Base-by-base conservation (phyloP, 1,140 invertebrate genomes). In the Apis dorsata region DNA sequence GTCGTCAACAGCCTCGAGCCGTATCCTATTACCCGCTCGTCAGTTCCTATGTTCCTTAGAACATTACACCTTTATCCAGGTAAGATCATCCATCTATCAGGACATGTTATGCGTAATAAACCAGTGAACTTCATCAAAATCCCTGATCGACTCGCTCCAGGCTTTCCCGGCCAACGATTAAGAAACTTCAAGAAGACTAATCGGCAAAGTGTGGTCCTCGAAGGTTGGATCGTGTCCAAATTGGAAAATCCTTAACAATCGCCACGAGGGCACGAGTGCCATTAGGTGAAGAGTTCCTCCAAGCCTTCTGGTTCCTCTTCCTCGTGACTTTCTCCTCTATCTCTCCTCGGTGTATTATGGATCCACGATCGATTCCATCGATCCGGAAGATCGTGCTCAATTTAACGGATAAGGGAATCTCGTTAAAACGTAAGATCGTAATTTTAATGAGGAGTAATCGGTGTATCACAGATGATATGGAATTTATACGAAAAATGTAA, bases 101-200 rank as follows among this genome's bases (percentile, higher is more conserved):
- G 57, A 74, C 72, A 13, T 34, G 72, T 74, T 62, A 4, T 21
- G 72, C 72, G 72, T 62, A 74, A 74, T 59, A 49, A 44, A 60
- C 34, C 34, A 21, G 57, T n/a, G 57, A 60, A 74, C 57, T 74
- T 74, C 72, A 74, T 74, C 72, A 74, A 74, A 74, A 74, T 74
- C 72, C 49, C 72, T 74, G 72, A 74, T 74, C 72, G 57, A 62
- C 72, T 62, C 72, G 72, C 72, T 62, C 21, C 72, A 55, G 72
- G 57, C 57, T 60, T 49, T 59, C 57, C 21, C 4, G 55, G 19
- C 34, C 28, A 24, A 60, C 34, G 72, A 74, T 74, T 74, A 74
- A 62, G 72, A 62, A 62, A 74, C 72, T 74, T 74, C 72, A 74
- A 74, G 72, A 74, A 74, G 72, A 74, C 72, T 74, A 49, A 74